phyloP scores from a whole-genome alignment of 2,888 invertebrate genomes.

The Lasius platythorax region DNA sequence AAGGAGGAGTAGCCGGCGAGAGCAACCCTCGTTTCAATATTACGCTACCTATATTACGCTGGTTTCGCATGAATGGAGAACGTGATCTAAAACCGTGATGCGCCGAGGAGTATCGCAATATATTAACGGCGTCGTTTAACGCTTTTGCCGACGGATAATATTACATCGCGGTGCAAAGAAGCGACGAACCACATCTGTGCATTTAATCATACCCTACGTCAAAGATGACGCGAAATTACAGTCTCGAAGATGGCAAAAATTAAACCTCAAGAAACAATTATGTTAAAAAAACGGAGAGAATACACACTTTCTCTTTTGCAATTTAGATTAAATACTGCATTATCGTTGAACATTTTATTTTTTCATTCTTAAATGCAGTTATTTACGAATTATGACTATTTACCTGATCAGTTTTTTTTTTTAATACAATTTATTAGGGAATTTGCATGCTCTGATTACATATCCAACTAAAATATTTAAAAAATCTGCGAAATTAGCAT shows the following conservation, averaged over 20 bases:
- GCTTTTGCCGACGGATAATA: conserved; percentile 18
- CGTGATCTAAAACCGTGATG: conserved; percentile 15
- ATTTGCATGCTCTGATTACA: background rate
- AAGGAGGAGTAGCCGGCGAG: conserved; percentile 4
- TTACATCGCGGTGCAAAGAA: conserved; percentile 5
- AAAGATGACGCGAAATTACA: conserved; percentile 25
- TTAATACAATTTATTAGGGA: background rate
- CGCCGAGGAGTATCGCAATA: conserved; percentile 38
- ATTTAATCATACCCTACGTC: conserved; percentile 24
- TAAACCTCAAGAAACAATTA: background rate
- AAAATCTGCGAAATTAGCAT: background rate
- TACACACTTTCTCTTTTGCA: background rate
- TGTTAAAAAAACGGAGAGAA: background rate
- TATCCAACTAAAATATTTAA: background rate
- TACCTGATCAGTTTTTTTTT: background rate
- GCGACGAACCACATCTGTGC: background rate
- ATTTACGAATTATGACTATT: too few species aligned
- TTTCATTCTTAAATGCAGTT: background rate
- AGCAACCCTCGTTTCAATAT: conserved; percentile 16
- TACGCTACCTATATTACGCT: background rate
- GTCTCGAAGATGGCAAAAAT: background rate
- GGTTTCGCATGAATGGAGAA: conserved; percentile 36
- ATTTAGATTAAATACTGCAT: background rate
- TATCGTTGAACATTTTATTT: background rate
- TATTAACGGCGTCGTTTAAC: conserved; percentile 34